Conservation (phyloP, 2,113 vertebrate genomes). For the Dromas ardeola region DNA sequence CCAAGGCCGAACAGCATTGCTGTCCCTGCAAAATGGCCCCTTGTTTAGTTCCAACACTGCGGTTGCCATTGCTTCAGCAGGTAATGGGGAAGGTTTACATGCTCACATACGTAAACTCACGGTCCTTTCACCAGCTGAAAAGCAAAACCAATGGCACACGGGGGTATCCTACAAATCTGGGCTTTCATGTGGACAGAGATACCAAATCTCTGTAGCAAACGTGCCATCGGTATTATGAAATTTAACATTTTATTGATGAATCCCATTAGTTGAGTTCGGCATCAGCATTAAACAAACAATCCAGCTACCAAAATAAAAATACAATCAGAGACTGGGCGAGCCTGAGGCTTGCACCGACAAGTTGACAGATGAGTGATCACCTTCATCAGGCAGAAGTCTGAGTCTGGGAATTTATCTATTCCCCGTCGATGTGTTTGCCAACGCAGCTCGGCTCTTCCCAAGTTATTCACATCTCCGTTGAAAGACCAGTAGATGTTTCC, state of each 20-base stretch:
- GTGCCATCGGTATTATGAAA: background rate
- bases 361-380: background rate
- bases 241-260: background rate
- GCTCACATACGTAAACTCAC: accelerated
- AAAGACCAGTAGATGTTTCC: background rate
- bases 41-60: background rate
- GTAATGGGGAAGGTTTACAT: background rate
- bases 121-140: background rate
- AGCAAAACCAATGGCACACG: accelerated
- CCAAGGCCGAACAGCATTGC: background rate
- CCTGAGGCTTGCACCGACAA: background rate
- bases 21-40: accelerated
- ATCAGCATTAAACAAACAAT: background rate
- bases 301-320: background rate
- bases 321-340: background rate
- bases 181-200: background rate
- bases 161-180: background rate
- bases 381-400: background rate
- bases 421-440: accelerated
- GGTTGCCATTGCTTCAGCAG: background rate
- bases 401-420: background rate
- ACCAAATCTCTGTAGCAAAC: background rate
- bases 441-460: accelerated
- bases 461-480: background rate
- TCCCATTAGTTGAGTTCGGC: background rate